Conservation (phyloP, 30 jellyfish, hydroid and myxozoan genomes). For the Hydractinia echinata region DNA sequence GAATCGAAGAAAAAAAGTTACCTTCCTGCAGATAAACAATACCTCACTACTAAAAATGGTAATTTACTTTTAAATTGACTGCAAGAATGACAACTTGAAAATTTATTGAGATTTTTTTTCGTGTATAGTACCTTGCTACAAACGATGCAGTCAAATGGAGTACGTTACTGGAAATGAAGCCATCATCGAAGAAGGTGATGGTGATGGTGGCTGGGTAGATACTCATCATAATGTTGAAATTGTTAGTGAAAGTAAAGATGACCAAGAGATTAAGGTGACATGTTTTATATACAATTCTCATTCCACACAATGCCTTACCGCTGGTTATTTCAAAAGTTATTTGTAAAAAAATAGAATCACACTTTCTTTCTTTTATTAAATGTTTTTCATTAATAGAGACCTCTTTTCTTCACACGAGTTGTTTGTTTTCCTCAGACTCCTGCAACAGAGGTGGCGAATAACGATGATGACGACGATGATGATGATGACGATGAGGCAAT, state of each 20-base stretch:
- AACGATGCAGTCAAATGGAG: constrained; percentile 93
- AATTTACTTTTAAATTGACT: neutral
- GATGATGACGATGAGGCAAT: constrained; percentile 95
- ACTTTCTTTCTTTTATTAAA: no score
- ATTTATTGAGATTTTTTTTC: neutral
- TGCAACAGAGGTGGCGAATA: neutral
- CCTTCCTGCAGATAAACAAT: constrained; percentile 87
- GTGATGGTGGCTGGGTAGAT: constrained; percentile 99
- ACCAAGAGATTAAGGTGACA: constrained; percentile 63
- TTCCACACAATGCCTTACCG: neutral
- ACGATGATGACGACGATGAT: constrained; percentile 70
- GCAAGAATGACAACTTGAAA: neutral
- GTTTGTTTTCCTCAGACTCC: no score
- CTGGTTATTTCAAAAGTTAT: neutral
- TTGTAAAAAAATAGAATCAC: no score
- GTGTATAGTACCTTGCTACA: constrained; percentile 85
- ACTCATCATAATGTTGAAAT: constrained; percentile 83
- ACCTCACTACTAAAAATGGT: constrained; percentile 92
- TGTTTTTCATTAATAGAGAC: no score
- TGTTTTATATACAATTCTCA: neutral
- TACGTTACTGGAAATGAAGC: constrained; percentile 73
- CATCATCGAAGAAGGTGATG: constrained; percentile 72
- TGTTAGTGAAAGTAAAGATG: constrained; percentile 54
- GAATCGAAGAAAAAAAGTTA: constrained; percentile 77
- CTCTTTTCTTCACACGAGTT: no score